Evolutionary conservation across 2,888 invertebrate species (phyloP).

Genomic region (Sceliomorpha sp.): DNA sequence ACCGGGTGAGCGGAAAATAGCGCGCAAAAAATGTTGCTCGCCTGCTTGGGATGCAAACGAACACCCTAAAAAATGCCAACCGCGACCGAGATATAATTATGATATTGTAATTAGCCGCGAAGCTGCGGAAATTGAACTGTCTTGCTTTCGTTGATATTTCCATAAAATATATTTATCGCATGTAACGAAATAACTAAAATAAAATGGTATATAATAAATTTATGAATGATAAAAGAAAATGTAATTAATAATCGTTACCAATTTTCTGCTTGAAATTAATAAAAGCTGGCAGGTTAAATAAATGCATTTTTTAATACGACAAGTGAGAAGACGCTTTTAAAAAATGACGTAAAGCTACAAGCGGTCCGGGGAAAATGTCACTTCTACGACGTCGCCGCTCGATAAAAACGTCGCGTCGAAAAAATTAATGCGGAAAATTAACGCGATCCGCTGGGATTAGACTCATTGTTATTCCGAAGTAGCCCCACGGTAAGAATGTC

Average conservation of each 20-base stretch:
- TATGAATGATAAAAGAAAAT: neutral
- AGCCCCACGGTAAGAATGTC: slow-evolving; percentile 53
- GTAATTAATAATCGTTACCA: too few relatives aligned
- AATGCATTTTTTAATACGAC: neutral
- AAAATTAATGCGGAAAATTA: slow-evolving; percentile 58
- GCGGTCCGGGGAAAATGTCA: slow-evolving; percentile 22
- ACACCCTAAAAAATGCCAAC: slow-evolving; percentile 22
- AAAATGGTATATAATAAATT: neutral
- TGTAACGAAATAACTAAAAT: too few relatives aligned
- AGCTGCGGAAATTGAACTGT: too few relatives aligned
- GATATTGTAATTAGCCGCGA: slow-evolving; percentile 36
- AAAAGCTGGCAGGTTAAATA: too few relatives aligned
- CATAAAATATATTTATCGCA: neutral
- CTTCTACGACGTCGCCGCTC: slow-evolving; percentile 29
- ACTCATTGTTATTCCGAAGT: slow-evolving; percentile 66
- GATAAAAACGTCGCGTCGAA: slow-evolving; percentile 49
- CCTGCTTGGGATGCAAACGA: slow-evolving; percentile 38
- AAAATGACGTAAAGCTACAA: slow-evolving; percentile 12
- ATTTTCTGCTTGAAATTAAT: too few relatives aligned
- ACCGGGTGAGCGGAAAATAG: slow-evolving; percentile 74
- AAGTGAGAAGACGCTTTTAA: too few relatives aligned
- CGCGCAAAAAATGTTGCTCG: slow-evolving; percentile 63
- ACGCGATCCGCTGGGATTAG: slow-evolving; percentile 66
- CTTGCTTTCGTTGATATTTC: neutral
- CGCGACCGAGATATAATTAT: slow-evolving; percentile 22